Percentiles rank a stretch among this genome's conserved stretches.
phyloP scores from a whole-genome alignment of 1,140 invertebrate species.

The Theocolax elegans region DNA sequence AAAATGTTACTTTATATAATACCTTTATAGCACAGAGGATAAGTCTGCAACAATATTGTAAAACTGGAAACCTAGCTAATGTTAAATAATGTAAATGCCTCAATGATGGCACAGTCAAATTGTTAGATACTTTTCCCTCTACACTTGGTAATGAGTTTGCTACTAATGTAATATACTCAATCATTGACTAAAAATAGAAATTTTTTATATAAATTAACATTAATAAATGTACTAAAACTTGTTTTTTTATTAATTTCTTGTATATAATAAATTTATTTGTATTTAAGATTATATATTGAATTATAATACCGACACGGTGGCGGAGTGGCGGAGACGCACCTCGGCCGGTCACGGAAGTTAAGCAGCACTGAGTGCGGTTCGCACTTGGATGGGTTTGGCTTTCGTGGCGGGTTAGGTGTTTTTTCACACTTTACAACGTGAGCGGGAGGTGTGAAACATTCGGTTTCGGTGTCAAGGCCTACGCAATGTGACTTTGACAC shows the following conservation, averaged over 20 bases:
- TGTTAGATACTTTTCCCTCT: slow-evolving; percentile 73
- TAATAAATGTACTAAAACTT: background rate
- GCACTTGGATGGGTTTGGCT: too few relatives aligned
- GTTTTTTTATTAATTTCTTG: background rate
- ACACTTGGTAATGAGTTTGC: slow-evolving; percentile 71
- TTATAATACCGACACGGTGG: too few relatives aligned
- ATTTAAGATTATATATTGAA: background rate
- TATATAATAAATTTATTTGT: background rate
- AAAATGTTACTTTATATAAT: slow-evolving; percentile 43
- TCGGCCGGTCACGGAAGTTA: too few relatives aligned
- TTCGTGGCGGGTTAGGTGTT: too few relatives aligned
- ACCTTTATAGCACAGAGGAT: slow-evolving; percentile 75
- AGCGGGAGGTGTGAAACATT: too few relatives aligned
- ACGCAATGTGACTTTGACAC: too few relatives aligned
- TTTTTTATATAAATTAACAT: slow-evolving; percentile 3
- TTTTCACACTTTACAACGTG: too few relatives aligned
- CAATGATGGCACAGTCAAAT: slow-evolving; percentile 72
- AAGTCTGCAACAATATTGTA: slow-evolving; percentile 84
- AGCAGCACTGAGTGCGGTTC: too few relatives aligned
- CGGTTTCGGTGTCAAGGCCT: too few relatives aligned
- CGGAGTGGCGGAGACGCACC: too few relatives aligned
- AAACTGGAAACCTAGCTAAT: slow-evolving; percentile 76
- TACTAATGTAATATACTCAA: slow-evolving; percentile 76
- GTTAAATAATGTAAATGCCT: slow-evolving; percentile 85
- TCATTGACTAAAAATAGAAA: slow-evolving; percentile 65